Conservation (phyloP, 2,888 invertebrate species). For the Melanotus villosus region DNA sequence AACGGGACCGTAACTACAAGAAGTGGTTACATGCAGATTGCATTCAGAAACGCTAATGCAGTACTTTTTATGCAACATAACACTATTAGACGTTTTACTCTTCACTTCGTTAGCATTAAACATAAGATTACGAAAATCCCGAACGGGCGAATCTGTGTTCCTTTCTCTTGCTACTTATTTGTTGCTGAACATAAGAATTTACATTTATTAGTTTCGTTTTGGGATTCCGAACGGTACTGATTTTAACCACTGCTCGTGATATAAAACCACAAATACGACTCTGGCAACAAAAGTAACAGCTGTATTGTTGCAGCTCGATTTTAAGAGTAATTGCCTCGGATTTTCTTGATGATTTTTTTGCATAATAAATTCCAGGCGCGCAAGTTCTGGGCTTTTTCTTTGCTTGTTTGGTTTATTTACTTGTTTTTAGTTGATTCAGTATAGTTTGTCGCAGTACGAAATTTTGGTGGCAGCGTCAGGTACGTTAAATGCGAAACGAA, state of each 20-base stretch:
- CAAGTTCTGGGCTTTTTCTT: no score
- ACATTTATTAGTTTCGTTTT: not conserved
- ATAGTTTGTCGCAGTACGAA: no score
- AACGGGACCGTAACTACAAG: conserved; percentile 50
- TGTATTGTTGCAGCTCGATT: no score
- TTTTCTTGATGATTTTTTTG: no score
- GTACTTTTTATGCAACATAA: conserved; percentile 32
- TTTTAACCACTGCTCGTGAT: not conserved
- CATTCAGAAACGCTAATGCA: conserved; percentile 52
- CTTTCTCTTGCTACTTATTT: not conserved
- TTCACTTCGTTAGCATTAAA: conserved; percentile 26
- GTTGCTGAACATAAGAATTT: not conserved
- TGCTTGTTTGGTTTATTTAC: no score
- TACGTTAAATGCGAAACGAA: no score
- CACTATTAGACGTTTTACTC: conserved; percentile 28
- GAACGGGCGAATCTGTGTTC: not conserved
- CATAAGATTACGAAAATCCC: not conserved
- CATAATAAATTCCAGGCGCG: no score
- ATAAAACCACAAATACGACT: no score
- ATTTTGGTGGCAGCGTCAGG: no score
- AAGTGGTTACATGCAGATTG: conserved; percentile 57
- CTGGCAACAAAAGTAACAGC: no score
- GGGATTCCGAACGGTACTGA: not conserved
- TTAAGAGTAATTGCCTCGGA: no score
- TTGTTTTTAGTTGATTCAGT: no score